Conservation (phyloP, 2,113 vertebrate species). For the Sceloporus tristichus region DNA sequence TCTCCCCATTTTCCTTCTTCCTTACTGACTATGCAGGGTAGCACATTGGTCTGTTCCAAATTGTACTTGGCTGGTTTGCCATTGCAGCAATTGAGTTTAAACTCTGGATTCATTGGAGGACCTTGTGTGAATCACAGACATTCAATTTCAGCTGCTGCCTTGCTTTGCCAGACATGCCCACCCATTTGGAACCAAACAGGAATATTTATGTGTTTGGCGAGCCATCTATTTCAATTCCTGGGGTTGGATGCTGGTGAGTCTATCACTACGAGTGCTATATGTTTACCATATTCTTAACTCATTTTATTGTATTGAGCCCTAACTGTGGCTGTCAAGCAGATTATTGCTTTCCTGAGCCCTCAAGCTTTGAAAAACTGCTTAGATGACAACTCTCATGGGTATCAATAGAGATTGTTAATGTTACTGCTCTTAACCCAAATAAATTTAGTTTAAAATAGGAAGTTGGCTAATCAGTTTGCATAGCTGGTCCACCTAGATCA, state of each 20-base stretch:
- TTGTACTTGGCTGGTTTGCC: constrained; percentile 16
- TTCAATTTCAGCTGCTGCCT: not conserved
- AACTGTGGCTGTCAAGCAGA: no score
- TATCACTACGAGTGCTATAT: not conserved
- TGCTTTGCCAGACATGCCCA: constrained; percentile 4
- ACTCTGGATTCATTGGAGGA: not conserved
- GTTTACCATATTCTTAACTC: not conserved
- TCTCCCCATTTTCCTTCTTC: not conserved
- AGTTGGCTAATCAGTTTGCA: not conserved
- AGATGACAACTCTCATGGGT: no score
- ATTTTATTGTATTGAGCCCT: no score
- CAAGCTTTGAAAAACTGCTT: no score
- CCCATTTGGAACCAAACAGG: not conserved
- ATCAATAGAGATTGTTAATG: no score
- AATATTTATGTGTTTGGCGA: not conserved
- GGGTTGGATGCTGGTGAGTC: not conserved
- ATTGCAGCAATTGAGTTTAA: constrained; percentile 6
- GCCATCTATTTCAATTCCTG: not conserved
- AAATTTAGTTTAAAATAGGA: not conserved
- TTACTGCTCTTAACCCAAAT: no score
- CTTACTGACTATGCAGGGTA: not conserved
- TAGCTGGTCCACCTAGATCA: not conserved
- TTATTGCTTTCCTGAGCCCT: no score
- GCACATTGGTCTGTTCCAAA: constrained; percentile 3
- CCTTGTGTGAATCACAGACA: constrained; percentile 23